phyloP scores from a whole-genome alignment of 2,888 invertebrate species.

The Noctuana brunneofusca region DNA sequence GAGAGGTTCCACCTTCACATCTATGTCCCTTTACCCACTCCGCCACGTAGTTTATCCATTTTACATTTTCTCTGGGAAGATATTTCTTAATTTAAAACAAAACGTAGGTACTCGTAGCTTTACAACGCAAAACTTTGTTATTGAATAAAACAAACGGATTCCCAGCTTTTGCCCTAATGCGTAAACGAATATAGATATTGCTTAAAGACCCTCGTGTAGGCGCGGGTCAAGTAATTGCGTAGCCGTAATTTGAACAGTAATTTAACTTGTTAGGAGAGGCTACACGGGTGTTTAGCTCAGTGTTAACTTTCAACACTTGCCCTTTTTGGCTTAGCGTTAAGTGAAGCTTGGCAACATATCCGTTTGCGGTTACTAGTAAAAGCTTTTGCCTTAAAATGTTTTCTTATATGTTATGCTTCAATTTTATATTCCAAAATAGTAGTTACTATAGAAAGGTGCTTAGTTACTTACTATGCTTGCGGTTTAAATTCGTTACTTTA shows the following conservation, averaged over 20 bases:
- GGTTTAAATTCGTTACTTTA: too few relatives aligned
- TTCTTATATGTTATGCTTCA: background rate
- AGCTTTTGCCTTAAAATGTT: slow-evolving; percentile 11
- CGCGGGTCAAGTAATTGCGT: slow-evolving; percentile 28
- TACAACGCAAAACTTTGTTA: slow-evolving; percentile 22
- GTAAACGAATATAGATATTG: slow-evolving; percentile 22
- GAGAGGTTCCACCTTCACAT: slow-evolving; percentile 58
- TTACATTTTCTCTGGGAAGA: slow-evolving; percentile 59
- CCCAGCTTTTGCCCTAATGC: slow-evolving; percentile 18
- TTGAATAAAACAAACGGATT: slow-evolving; percentile 9
- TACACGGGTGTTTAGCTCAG: slow-evolving; percentile 29
- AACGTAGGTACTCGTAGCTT: slow-evolving; percentile 16
- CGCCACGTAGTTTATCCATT: slow-evolving; percentile 62
- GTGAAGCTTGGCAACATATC: slow-evolving; percentile 19
- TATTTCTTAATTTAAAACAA: slow-evolving; percentile 61
- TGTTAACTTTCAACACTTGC: slow-evolving; percentile 31
- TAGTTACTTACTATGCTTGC: too few relatives aligned
- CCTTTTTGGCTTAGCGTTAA: slow-evolving; percentile 23
- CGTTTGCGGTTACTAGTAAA: slow-evolving; percentile 16
- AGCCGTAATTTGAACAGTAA: slow-evolving; percentile 31
- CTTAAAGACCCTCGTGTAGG: slow-evolving; percentile 17
- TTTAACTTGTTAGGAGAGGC: slow-evolving; percentile 30
- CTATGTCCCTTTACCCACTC: slow-evolving; percentile 60
- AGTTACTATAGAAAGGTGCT: too few relatives aligned
- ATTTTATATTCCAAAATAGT: background rate